A percentile compares a stretch with the other conserved stretches of the same genome.
These are phyloP conservation scores for Chloromyia formosa DNA, from an alignment of 2,888 invertebrate species.

Conservation along the genomic window DNA sequence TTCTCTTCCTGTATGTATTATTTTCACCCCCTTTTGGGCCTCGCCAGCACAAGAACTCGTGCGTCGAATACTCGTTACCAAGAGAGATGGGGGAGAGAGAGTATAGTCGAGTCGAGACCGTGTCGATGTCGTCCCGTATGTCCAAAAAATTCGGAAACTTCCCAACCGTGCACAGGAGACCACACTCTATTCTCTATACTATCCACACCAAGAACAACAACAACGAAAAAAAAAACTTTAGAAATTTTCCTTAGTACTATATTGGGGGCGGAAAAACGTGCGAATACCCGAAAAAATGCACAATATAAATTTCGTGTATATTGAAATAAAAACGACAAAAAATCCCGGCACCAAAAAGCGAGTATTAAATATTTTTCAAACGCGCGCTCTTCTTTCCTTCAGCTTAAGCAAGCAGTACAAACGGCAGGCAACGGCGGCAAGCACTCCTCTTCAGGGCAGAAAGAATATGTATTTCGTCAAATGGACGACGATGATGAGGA, in stretches of 20 bases:
- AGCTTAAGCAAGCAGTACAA: slow-evolving; percentile 10
- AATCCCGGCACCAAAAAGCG: slow-evolving; percentile 48
- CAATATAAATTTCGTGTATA: not conserved
- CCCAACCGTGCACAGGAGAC: too few relatives aligned
- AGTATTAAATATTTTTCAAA: slow-evolving; percentile 47
- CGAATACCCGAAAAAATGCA: slow-evolving; percentile 46
- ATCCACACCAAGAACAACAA: too few relatives aligned
- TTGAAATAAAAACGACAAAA: slow-evolving; percentile 38
- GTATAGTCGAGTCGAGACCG: too few relatives aligned
- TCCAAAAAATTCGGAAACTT: too few relatives aligned
- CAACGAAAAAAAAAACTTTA: too few relatives aligned
- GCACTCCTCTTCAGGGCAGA: slow-evolving; percentile 45
- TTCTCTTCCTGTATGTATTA: slow-evolving; percentile 16
- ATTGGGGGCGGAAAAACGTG: too few relatives aligned
- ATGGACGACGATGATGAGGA: slow-evolving; percentile 47
- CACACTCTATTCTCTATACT: too few relatives aligned
- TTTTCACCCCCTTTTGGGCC: slow-evolving; percentile 24
- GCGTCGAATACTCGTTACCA: slow-evolving; percentile 19
- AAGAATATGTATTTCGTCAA: slow-evolving; percentile 49
- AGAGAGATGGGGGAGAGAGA: too few relatives aligned
- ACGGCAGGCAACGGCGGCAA: too few relatives aligned
- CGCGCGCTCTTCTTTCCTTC: slow-evolving; percentile 50
- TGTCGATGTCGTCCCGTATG: too few relatives aligned
- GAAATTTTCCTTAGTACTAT: too few relatives aligned
- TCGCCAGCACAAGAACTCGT: not conserved